A percentile compares a stretch with the other conserved stretches of the same genome.
phyloP scores from a whole-genome alignment of 2,888 invertebrate species.

The Allophyes oxyacanthae region DNA sequence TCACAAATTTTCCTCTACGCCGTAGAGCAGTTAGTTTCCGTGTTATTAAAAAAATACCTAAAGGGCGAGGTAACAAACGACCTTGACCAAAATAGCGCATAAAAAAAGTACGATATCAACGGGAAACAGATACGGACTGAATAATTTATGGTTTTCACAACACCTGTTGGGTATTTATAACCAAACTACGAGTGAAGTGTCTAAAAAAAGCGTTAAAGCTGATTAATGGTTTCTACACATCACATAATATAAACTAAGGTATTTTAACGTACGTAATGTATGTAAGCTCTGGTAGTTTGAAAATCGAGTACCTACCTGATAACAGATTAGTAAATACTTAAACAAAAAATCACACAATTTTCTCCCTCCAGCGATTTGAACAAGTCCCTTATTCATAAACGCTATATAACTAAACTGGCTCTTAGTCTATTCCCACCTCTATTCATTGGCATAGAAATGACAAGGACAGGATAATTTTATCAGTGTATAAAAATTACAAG shows the following conservation, averaged over 20 bases:
- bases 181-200: constrained; percentile 13
- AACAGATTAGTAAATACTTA: no score
- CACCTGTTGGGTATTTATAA: constrained; percentile 27
- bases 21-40: constrained; percentile 3
- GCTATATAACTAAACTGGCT: no score
- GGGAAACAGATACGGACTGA: constrained; percentile 40
- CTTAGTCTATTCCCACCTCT: no score
- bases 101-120: constrained; percentile 34
- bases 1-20: not conserved
- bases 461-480: no score
- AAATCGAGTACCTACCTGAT: not conserved
- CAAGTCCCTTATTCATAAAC: no score
- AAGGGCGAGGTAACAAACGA: constrained; percentile 34
- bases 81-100: constrained; percentile 45
- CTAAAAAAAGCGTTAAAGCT: constrained; percentile 21
- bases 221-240: constrained; percentile 17
- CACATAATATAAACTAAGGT: constrained; percentile 1
- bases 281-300: not conserved
- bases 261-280: constrained; percentile 3
- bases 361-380: no score
- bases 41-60: constrained; percentile 13
- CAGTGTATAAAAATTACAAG: no score
- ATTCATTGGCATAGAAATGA: no score
- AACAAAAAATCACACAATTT: no score
- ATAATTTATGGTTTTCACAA: constrained; percentile 43